phyloP scores from a whole-genome alignment of 2,888 invertebrate genomes.

The Cephalotes varians region DNA sequence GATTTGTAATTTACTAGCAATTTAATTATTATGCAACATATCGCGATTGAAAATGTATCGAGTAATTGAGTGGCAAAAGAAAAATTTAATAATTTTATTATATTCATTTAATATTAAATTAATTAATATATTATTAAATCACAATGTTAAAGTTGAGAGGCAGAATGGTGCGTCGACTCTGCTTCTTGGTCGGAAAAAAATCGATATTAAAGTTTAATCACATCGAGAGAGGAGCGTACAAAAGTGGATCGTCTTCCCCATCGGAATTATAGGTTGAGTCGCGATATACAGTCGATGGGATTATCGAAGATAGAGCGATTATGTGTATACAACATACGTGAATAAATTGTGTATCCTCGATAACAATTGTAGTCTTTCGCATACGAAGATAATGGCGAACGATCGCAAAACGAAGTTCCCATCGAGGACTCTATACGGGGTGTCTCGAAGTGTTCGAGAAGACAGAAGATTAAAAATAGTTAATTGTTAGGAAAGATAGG shows the following conservation, averaged over 20 bases:
- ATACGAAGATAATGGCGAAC: neutral
- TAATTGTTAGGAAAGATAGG: neutral
- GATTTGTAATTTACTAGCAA: slow-evolving; percentile 13
- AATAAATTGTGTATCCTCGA: slow-evolving; percentile 24
- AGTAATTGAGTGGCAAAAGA: neutral
- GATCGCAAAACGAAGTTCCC: neutral
- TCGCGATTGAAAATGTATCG: neutral
- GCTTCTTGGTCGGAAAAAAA: neutral
- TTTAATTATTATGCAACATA: neutral
- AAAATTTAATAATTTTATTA: neutral
- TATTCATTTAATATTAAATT: neutral
- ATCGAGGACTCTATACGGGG: neutral
- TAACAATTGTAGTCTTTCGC: neutral
- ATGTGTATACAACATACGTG: slow-evolving; percentile 26
- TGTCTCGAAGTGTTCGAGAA: neutral
- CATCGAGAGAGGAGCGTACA: slow-evolving; percentile 57
- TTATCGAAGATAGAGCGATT: slow-evolving; percentile 12
- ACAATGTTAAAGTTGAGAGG: neutral
- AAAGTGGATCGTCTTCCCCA: slow-evolving; percentile 48
- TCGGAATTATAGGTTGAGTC: slow-evolving; percentile 47
- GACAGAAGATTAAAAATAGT: neutral
- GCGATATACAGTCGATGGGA: slow-evolving; percentile 8
- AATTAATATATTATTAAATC: slow-evolving; percentile 10
- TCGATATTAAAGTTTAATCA: slow-evolving; percentile 9
- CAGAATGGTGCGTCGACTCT: neutral